Base-by-base conservation (phyloP, 2,113 vertebrate species). In the Ameiurus melas region DNA sequence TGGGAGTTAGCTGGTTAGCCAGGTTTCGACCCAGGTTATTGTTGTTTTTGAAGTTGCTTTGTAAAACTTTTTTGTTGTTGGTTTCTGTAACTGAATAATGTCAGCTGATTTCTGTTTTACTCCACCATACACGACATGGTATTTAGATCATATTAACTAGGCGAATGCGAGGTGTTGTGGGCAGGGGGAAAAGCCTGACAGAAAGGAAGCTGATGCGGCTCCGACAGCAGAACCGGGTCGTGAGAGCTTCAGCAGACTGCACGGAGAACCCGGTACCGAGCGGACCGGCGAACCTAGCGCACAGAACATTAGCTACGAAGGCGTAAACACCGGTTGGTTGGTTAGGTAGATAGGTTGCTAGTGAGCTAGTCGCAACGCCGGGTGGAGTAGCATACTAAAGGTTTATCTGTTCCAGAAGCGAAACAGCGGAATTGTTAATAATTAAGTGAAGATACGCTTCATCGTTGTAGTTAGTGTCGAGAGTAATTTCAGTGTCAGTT, bases 361-460 rank as follows among this genome's bases (percentile, higher is more conserved):
- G 73, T 60, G 14, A 58, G 30, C 3, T 53, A 5, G 5, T 75
- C 57, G 62, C 86, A 80, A 86, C 77, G 84, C 82, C 87, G 79
- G 79, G 22, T n/a, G 20, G 53, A 60, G 84, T 4, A 51, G 60
- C 6, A n/a, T 6, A 1, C 47, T 62, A 75, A 73, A 39, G 62
- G 27, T 5, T 55, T 78, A 20, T 27, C 1, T 10, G 13, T 8
- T 66, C 20, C 33, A 22, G 8, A 80, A 57, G 2, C 3, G 12
- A 75, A 85, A 27, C 19, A 2, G 20, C 16, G 13, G 2, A 36
- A 53, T 36, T 13, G 8, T 36, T n/a, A 14, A 17, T 13, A 36
- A 39, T 53, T 60, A 17, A 16, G n/a, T 51, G 4, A 39, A 60
- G 13, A 57, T 13, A 62, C 16, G 39, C 1, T 0, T 86, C 33